phyloP scores from a whole-genome alignment of 2,113 vertebrate species.

The Spea bombifrons region DNA sequence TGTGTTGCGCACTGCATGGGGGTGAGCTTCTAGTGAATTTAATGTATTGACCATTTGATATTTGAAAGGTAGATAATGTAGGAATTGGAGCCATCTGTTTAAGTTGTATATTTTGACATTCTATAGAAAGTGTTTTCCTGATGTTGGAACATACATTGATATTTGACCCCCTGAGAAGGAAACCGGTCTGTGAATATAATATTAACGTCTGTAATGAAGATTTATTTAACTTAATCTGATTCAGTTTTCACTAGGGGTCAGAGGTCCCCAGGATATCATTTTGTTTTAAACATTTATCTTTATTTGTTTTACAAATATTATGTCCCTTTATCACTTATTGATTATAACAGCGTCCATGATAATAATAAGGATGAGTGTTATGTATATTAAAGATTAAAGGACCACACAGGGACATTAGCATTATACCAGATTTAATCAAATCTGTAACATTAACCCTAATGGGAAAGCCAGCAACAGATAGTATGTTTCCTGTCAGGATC shows the following conservation, averaged over 20 bases:
- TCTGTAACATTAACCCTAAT: background rate
- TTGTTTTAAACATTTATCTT: background rate
- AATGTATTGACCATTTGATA: constrained; percentile 33
- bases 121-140: constrained; percentile 34
- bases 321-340: background rate
- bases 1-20: background rate
- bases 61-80: constrained; percentile 27
- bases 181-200: constrained; percentile 24
- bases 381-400: background rate
- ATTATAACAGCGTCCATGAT: background rate
- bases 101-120: constrained; percentile 13
- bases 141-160: constrained; percentile 22
- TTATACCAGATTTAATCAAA: background rate
- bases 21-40: constrained; percentile 12
- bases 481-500: background rate
- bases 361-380: background rate
- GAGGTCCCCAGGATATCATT: background rate
- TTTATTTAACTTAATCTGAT: constrained; percentile 6
- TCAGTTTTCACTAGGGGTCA: constrained; percentile 19
- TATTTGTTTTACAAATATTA: constrained; percentile 9
- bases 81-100: constrained; percentile 39
- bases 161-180: constrained; percentile 30
- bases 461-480: background rate
- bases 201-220: constrained; percentile 17
- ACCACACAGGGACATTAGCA: background rate